A percentile compares a stretch with the other conserved stretches of the same genome.
Conservation (phyloP, 2,113 vertebrate genomes). For the Hemicordylus capensis region DNA sequence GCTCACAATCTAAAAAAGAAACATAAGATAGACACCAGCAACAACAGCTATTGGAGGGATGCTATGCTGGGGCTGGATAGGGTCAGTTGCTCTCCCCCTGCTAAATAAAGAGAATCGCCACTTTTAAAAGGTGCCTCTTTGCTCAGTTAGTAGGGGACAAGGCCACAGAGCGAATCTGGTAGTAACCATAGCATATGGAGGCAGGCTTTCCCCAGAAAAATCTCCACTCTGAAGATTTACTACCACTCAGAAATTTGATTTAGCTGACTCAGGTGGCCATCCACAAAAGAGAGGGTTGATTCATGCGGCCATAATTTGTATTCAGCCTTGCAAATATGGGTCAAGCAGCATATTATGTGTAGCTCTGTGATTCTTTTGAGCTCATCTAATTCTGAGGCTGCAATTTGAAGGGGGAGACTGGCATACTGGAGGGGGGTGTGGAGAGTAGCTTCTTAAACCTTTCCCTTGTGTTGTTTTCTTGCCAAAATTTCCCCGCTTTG, state of each 20-base stretch:
- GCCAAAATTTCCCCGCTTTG: background rate
- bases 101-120: too few species aligned
- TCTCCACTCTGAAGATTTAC: background rate
- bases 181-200: background rate
- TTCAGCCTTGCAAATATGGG: background rate
- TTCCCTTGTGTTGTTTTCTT: background rate
- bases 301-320: background rate
- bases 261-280: background rate
- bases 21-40: too few species aligned
- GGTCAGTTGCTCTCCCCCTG: too few species aligned
- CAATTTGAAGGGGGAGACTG: background rate
- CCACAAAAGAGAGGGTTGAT: background rate
- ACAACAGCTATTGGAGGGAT: too few species aligned
- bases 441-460: background rate
- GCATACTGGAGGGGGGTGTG: too few species aligned
- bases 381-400: background rate
- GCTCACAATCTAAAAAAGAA: too few species aligned
- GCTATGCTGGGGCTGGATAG: too few species aligned
- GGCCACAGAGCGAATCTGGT: background rate
- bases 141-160: too few species aligned
- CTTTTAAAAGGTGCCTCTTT: too few species aligned
- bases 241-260: background rate
- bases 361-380: background rate
- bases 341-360: background rate
- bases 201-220: background rate